A percentile compares a stretch with the other conserved stretches of the same genome.
These are phyloP conservation scores for Papilio elwesi DNA, from an alignment of 2,888 invertebrate genomes.

Conservation along the genomic window DNA sequence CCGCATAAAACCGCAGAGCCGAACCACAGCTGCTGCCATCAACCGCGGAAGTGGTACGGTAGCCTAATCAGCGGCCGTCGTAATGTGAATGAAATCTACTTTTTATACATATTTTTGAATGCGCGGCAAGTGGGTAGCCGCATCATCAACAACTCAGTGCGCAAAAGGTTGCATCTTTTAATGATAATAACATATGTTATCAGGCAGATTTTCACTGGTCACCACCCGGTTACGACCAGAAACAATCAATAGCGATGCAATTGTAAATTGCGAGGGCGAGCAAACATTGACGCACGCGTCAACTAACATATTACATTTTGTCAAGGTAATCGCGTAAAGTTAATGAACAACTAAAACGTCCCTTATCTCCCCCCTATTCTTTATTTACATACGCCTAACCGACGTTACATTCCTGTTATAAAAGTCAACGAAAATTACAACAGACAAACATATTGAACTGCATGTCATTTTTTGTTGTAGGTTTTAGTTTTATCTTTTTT, in stretches of 20 bases:
- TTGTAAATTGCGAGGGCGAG: not conserved
- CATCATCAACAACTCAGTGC: too few relatives aligned
- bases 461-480: too few relatives aligned
- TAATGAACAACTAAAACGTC: not conserved
- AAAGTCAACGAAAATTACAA: not conserved
- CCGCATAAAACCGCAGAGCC: too few relatives aligned
- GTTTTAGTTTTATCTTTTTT: too few relatives aligned
- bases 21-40: too few relatives aligned
- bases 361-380: not conserved
- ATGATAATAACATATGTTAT: not conserved
- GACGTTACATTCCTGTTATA: not conserved
- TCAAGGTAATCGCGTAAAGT: not conserved
- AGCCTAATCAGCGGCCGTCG: too few relatives aligned
- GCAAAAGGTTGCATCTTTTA: too few relatives aligned
- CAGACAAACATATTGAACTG: not conserved
- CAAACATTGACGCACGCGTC: constrained; percentile 1
- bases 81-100: too few relatives aligned
- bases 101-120: too few relatives aligned
- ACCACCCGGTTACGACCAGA: not conserved
- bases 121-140: too few relatives aligned
- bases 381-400: not conserved
- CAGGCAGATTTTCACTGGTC: too few relatives aligned
- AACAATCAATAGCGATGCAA: not conserved
- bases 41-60: too few relatives aligned
- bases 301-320: not conserved